These are phyloP conservation scores for Crypturellus undulatus DNA, from an alignment of 2,113 vertebrate species.

Conservation along the genomic window DNA sequence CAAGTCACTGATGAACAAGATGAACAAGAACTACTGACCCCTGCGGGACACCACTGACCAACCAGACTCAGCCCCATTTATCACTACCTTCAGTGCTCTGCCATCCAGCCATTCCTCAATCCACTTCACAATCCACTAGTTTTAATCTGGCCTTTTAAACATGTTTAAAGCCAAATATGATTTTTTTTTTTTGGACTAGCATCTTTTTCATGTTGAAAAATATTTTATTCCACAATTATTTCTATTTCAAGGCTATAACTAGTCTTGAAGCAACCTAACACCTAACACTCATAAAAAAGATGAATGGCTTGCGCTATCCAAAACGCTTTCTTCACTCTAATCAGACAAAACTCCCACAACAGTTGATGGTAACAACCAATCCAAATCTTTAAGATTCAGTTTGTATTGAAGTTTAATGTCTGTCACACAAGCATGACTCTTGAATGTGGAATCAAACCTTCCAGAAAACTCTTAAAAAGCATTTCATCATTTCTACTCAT, in stretches of 20 bases:
- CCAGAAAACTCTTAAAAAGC: background rate
- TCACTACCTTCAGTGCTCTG: too few relatives aligned
- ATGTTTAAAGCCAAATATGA: background rate
- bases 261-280: background rate
- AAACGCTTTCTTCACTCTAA: background rate
- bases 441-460: background rate
- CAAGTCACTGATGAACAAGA: too few relatives aligned
- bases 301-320: background rate
- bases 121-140: too few relatives aligned
- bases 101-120: too few relatives aligned
- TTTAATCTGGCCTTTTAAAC: slow-evolving; percentile 27
- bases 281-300: background rate
- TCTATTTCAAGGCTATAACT: background rate
- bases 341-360: background rate
- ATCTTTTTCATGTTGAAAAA: background rate
- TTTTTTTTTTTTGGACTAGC: background rate
- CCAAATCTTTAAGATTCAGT: background rate
- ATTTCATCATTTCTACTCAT: background rate
- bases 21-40: too few relatives aligned
- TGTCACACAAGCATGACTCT: background rate
- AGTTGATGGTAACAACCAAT: background rate
- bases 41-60: too few relatives aligned
- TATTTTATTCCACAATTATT: background rate
- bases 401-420: background rate
- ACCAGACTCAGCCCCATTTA: too few relatives aligned